Conservation (phyloP, 1,140 invertebrate genomes). For the Hyposmocoma kahamanoa region DNA sequence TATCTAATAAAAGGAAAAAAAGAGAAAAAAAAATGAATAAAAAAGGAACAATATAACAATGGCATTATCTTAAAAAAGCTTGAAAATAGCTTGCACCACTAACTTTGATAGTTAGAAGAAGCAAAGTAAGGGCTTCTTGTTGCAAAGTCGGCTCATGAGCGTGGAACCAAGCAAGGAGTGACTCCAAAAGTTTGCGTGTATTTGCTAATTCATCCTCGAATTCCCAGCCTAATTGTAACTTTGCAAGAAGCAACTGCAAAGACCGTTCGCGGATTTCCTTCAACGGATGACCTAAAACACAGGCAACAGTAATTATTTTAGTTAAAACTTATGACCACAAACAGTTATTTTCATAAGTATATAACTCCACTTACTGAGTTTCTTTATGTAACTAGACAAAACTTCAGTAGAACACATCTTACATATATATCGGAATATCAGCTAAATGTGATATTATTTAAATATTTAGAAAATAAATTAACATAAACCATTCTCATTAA, state of each 20-base stretch:
- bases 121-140: constrained; percentile 41
- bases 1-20: no score
- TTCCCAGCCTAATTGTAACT: constrained; percentile 53
- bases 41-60: no score
- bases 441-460: not conserved
- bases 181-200: constrained; percentile 42
- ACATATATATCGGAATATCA: not conserved
- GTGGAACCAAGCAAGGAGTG: constrained; percentile 49
- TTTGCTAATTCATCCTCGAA: constrained; percentile 46
- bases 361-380: constrained; percentile 37
- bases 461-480: constrained; percentile 5
- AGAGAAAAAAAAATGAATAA: no score
- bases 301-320: not conserved
- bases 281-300: constrained; percentile 44
- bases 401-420: constrained; percentile 19
- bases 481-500: not conserved
- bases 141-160: constrained; percentile 36
- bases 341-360: not conserved
- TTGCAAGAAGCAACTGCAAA: constrained; percentile 39
- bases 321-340: not conserved
- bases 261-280: constrained; percentile 61
- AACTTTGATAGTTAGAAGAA: constrained; percentile 49
- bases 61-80: no score
- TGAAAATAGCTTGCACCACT: not conserved
- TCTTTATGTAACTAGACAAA: constrained; percentile 42